A percentile compares a stretch with the other conserved stretches of the same genome.
Conservation (phyloP, 2,888 invertebrate species). For the Apamea sordens region DNA sequence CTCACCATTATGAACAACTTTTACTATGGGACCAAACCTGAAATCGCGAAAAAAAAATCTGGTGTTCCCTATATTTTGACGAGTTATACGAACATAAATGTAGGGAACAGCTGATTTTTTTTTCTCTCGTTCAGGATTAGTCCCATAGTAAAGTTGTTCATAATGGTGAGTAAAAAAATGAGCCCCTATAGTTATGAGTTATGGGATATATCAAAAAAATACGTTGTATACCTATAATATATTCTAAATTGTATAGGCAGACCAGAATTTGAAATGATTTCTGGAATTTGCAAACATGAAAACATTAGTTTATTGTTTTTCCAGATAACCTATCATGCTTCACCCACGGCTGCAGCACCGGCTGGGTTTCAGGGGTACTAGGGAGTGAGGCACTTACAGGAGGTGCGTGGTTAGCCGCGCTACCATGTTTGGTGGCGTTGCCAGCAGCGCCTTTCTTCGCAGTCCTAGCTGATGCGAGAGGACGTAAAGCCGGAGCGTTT, state of each 20-base stretch:
- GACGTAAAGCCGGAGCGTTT: slow-evolving; percentile 83
- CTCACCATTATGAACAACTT: too few species aligned
- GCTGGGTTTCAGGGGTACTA: slow-evolving; percentile 87
- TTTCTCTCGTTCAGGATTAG: too few species aligned
- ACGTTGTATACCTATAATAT: too few species aligned
- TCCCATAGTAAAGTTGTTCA: too few species aligned
- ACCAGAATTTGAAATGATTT: neutral
- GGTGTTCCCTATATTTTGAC: too few species aligned
- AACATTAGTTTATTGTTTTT: slow-evolving; percentile 35
- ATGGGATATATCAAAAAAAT: too few species aligned
- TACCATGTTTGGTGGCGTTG: slow-evolving; percentile 85
- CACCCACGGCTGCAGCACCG: slow-evolving; percentile 87
- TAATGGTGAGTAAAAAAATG: too few species aligned
- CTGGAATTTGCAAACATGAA: neutral
- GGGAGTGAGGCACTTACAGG: slow-evolving; percentile 85
- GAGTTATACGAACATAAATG: too few species aligned
- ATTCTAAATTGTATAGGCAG: neutral
- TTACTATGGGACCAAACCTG: too few species aligned
- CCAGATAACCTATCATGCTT: slow-evolving; percentile 87
- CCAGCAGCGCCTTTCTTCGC: slow-evolving; percentile 88
- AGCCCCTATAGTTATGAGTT: too few species aligned
- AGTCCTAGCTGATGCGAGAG: slow-evolving; percentile 83
- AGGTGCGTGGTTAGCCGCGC: slow-evolving; percentile 87
- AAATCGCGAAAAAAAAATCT: too few species aligned
- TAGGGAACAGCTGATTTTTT: too few species aligned